These are phyloP conservation scores for Spodoptera frugiperda DNA, from an alignment of 1,140 invertebrate species.

Conservation along the genomic window DNA sequence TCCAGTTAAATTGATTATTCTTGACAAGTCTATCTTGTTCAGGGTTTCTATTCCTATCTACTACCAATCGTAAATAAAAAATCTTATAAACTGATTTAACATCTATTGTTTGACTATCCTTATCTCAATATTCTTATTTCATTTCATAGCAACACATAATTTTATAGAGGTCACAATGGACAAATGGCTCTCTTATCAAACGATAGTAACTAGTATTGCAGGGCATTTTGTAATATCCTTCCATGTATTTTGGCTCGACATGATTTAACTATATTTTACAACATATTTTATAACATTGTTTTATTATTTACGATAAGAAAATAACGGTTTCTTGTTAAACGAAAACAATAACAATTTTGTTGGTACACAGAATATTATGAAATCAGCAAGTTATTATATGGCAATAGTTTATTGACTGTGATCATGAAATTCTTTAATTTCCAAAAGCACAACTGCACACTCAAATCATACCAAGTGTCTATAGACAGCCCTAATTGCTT, in stretches of 20 bases:
- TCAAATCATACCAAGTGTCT: no score
- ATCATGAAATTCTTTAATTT: no score
- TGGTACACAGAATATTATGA: neutral
- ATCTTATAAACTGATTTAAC: neutral
- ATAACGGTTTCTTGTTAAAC: no score
- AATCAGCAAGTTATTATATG: neutral
- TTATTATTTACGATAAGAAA: neutral
- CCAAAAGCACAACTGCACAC: no score
- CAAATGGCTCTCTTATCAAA: neutral
- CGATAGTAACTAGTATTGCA: neutral
- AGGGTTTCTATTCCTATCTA: no score
- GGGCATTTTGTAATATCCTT: constrained; percentile 8
- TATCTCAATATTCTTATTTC: neutral
- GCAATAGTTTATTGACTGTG: no score
- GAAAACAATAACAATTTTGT: neutral
- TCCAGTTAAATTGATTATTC: no score
- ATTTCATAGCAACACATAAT: neutral
- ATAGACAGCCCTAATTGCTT: no score
- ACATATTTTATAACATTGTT: neutral
- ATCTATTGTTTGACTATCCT: neutral
- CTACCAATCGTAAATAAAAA: no score
- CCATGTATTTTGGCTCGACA: neutral
- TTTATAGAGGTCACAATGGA: neutral
- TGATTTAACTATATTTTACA: neutral
- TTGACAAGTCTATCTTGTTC: no score